phyloP scores from a whole-genome alignment of 2,113 vertebrate species.

The Corythoichthys haematopterus region DNA sequence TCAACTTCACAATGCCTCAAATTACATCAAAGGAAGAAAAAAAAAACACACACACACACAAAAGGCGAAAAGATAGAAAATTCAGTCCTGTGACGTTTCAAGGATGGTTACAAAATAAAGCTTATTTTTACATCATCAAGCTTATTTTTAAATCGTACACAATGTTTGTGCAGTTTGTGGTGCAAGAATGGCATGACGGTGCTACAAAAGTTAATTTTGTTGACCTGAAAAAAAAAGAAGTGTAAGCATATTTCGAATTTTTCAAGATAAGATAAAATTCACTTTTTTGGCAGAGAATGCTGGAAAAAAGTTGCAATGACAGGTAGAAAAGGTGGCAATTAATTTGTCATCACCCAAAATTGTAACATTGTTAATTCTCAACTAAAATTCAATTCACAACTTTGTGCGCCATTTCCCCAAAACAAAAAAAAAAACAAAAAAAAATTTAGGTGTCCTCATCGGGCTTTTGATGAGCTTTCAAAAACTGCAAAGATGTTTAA shows the following conservation, averaged over 20 bases:
- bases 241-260: neutral
- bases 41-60: neutral
- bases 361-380: neutral
- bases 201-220: neutral
- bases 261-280: neutral
- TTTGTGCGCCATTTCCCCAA: neutral
- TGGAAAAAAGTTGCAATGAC: neutral
- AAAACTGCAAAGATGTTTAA: no score
- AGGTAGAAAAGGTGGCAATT: neutral
- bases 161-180: no score
- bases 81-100: neutral
- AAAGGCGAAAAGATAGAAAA: neutral
- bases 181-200: neutral
- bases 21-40: neutral
- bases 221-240: neutral
- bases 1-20: conserved; percentile 4
- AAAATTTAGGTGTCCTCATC: no score
- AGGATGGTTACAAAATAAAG: neutral
- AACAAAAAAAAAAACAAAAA: neutral
- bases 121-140: neutral
- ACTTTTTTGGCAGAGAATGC: neutral
- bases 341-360: neutral
- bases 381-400: neutral
- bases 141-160: conserved; percentile 3
- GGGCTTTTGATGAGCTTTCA: no score